Base-by-base conservation (phyloP, 2,113 vertebrate species). In the Riparia riparia region DNA sequence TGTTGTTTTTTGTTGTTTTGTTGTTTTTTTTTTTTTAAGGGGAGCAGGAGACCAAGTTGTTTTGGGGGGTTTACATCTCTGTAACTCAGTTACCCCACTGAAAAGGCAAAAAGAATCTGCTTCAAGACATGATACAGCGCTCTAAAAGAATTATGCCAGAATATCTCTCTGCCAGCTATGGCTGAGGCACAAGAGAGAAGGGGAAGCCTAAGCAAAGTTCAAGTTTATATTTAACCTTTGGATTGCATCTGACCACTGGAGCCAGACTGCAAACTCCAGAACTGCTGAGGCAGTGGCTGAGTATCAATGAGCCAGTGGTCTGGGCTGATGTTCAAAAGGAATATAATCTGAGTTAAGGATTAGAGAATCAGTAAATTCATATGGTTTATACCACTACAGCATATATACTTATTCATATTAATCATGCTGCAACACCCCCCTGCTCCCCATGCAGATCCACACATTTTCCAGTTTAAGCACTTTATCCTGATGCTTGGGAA, bases 211-310 rank as follows among this genome's bases (percentile, higher is more conserved):
- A 85, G 13, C 34, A 71, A 31, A 18, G 14, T 60, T 84, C 29
- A 74, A 78, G 51, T 53, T 81, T 54, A 71, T 50, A 84, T 91
- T 84, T 91, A 74, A 86, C 60, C 78, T 91, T 81, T 64, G 65
- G 61, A 64, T 56, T 78, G 17, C 34, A 91, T 70, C 47, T 87
- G 47, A 42, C 20, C 14, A 41, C 29, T 49, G 69, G 39, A 89
- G 44, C 44, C 78, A 82, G 34, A 71, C 0, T 76, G 45, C 51
- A 71, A 79, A 71, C 74, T 82, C 41, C 41, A 82, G 28, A 81
- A 58, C 1, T 74, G 21, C 73, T 64, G 81, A 86, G 69, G 12
- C n/a, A 57, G 28, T 41, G 45, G 71, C 29, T 51, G 57, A 42
- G 26, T 51, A 51, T 64, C 74, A 82, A 3, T 64, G 9, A 87